Evolutionary conservation across 2,888 invertebrate genomes (phyloP).

Genomic region (Drosophila melanosoma): DNA sequence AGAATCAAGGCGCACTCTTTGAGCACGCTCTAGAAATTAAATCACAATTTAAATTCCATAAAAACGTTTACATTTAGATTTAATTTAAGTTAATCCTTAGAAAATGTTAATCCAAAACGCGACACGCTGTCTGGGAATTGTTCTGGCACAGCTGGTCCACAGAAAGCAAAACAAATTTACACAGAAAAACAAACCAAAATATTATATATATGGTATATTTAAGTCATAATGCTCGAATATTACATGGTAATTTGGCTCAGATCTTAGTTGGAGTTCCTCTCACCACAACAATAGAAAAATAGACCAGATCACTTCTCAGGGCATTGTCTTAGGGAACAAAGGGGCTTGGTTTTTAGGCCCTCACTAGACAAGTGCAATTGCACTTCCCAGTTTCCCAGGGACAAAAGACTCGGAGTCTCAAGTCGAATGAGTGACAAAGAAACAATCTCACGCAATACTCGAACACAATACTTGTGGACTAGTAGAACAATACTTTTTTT

Average conservation of each 20-base stretch:
- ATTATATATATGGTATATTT: conserved; percentile 25
- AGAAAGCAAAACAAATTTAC: conserved; percentile 40
- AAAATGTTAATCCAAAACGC: conserved; percentile 26
- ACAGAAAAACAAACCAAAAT: conserved; percentile 44
- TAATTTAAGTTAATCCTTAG: conserved; percentile 18
- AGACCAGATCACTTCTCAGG: conserved; percentile 23
- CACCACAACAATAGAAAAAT: conserved; percentile 35
- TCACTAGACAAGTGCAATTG: conserved; percentile 36
- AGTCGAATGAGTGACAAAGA: conserved; percentile 34
- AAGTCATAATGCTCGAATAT: conserved; percentile 54
- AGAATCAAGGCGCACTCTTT: conserved; percentile 35
- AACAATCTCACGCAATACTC: conserved; percentile 61
- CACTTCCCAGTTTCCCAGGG: conserved; percentile 36
- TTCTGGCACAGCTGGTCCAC: conserved; percentile 23
- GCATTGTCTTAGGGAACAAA: conserved; percentile 35
- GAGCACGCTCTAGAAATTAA: conserved; percentile 18
- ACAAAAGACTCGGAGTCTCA: conserved; percentile 29
- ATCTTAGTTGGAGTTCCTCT: conserved; percentile 5
- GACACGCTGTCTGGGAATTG: conserved; percentile 46
- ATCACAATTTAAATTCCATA: not conserved
- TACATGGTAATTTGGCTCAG: conserved; percentile 75
- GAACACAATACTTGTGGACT: conserved; percentile 11
- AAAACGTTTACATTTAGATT: not conserved
- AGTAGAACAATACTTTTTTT: conserved; percentile 24
- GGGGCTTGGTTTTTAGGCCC: conserved; percentile 12